Percentiles rank a stretch among this genome's conserved stretches.
Conservation (phyloP, 64 coral and sea anemone genomes). For the Trachythela sp. region DNA sequence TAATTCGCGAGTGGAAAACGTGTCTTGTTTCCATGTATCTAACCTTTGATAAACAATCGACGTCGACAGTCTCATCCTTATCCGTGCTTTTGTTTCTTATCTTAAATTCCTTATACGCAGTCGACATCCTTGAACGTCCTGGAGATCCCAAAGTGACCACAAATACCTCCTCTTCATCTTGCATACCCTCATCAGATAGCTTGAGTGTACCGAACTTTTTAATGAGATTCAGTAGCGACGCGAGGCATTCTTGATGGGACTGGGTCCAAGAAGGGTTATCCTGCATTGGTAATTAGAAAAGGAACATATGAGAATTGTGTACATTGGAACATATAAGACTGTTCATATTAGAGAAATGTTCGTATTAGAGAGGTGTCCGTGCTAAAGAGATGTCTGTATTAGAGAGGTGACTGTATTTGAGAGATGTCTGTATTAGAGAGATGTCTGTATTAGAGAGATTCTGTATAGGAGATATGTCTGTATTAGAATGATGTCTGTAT, state of each 20-base stretch:
- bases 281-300: conserved; percentile 42
- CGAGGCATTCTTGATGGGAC: conserved; percentile 92
- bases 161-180: conserved; percentile 80
- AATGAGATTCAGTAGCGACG: conserved; percentile 75
- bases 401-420: too few relatives aligned
- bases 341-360: too few relatives aligned
- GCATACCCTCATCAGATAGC: conserved; percentile 40
- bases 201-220: conserved; percentile 97
- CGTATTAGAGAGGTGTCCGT: too few relatives aligned
- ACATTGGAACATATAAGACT: too few relatives aligned
- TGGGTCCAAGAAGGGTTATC: conserved; percentile 64
- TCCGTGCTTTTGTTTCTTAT: conserved; percentile 96
- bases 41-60: conserved; percentile 88
- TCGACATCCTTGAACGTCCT: conserved; percentile 52
- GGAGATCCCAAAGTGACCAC: conserved; percentile 39
- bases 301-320: neutral
- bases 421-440: too few relatives aligned
- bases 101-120: conserved; percentile 71
- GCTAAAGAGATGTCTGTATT: too few relatives aligned
- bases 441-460: too few relatives aligned
- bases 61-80: conserved; percentile 85
- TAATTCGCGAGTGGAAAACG: too few relatives aligned
- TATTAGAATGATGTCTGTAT: too few relatives aligned
- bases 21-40: too few relatives aligned
- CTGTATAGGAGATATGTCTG: too few relatives aligned